Conservation (phyloP, 2,888 invertebrate genomes). For the Oxytorus armatus region DNA sequence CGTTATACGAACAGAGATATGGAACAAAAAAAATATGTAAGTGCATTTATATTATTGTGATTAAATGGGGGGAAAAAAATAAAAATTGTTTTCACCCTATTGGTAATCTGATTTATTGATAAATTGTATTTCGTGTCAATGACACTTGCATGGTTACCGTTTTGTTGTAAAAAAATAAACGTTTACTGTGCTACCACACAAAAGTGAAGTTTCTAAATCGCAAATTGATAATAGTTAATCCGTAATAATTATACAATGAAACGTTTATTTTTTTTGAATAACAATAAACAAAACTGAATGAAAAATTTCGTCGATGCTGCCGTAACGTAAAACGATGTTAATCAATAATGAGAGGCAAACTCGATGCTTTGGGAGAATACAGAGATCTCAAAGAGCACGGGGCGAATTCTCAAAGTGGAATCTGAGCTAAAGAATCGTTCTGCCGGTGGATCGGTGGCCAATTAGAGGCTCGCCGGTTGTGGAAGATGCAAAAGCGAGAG, state of each 20-base stretch:
- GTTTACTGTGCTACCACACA: no score
- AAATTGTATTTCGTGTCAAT: no score
- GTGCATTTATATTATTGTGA: not conserved
- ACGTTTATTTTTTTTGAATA: not conserved
- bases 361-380: conserved; percentile 34
- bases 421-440: conserved; percentile 62
- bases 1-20: conserved; percentile 7
- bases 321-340: conserved; percentile 31
- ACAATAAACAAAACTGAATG: not conserved
- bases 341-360: conserved; percentile 54
- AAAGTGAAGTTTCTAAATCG: no score
- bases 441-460: conserved; percentile 64
- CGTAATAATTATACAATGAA: no score
- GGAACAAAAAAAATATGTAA: not conserved
- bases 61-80: no score
- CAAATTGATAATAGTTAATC: no score
- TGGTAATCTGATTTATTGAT: no score
- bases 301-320: conserved; percentile 19
- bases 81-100: no score
- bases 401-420: conserved; percentile 57
- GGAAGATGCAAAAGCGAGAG: conserved; percentile 60
- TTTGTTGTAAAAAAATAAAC: not conserved
- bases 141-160: no score
- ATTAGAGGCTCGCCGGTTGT: conserved; percentile 64
- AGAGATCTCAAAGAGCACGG: conserved; percentile 30